These are phyloP conservation scores for Epizoanthus ramosus DNA, from an alignment of 92 coral and sea anemone genomes.

Conservation along the genomic window DNA sequence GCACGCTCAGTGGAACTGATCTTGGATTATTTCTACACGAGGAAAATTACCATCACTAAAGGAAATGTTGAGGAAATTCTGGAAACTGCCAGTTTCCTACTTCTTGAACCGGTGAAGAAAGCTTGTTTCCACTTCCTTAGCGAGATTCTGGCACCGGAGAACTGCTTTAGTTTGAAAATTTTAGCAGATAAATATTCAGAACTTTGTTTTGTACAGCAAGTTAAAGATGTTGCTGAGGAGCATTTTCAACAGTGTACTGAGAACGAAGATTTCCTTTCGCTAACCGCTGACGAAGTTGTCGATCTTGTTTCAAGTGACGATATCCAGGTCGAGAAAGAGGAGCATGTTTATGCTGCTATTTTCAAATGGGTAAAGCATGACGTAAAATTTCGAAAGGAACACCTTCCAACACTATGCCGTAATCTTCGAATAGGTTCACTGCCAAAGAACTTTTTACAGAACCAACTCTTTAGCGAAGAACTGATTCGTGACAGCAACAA, in stretches of 20 bases:
- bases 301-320: constrained; percentile 41
- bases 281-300: constrained; percentile 25
- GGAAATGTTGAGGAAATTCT: constrained; percentile 35
- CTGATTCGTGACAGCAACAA: constrained; percentile 24
- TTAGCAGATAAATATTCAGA: constrained; percentile 43
- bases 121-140: constrained; percentile 42
- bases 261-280: constrained; percentile 36
- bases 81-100: constrained; percentile 38
- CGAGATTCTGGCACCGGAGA: constrained; percentile 42
- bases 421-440: constrained; percentile 29
- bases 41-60: constrained; percentile 20
- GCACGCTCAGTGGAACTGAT: constrained; percentile 39
- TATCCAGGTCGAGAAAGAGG: constrained; percentile 47
- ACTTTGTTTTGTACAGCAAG: constrained; percentile 35
- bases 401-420: constrained; percentile 35
- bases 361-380: constrained; percentile 46
- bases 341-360: constrained; percentile 39
- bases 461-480: constrained; percentile 30
- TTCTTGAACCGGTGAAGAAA: constrained; percentile 35
- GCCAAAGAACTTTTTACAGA: constrained; percentile 38
- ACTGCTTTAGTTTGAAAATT: constrained; percentile 39
- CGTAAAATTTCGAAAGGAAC: constrained; percentile 30
- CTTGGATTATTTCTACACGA: constrained; percentile 36
- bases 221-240: constrained; percentile 35
- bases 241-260: constrained; percentile 38